Evolutionary conservation across 1,140 invertebrate genomes (phyloP), one percentile per base, ranked within the genome.

Genomic region (Reticulitermes speratus): DNA sequence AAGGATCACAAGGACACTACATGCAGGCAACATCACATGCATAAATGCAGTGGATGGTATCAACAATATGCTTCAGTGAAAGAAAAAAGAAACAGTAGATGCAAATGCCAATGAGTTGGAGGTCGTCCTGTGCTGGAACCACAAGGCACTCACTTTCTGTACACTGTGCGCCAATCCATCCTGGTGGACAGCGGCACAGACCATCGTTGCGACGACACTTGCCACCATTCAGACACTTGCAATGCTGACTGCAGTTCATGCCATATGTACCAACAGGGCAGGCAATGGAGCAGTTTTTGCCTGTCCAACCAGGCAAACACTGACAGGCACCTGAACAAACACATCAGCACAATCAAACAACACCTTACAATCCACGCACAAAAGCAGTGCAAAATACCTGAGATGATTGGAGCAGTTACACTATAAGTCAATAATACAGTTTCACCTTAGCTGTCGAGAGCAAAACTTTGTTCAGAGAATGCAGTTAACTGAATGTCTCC

Each of bases 241-340:
- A 99, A 44, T 93, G 93, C 90, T 97, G 95, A 69, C 93, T 94
- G 91, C 98, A 99, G 89, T 96, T 96, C 83, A 94, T 94, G n/a
- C 98, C 98, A 91, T 95, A 97, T 85, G 92, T 93, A n/a, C 96
- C 96, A n/a, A 92, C 89, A 52, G 94, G 93, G 91, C 98, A 99
- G 52, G 96, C 94, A 88, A 92, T 92, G 87, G 95, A 94, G 91
- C 98, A 99, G 83, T 93, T 93, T 48, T 92, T 90, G 1, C 97
- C 97, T 25, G 93, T 94, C 96, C 96, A 97, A 9, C 97, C 98
- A 52, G 96, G 96, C 87, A 94, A 90, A 90, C 98, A 99, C 87
- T 96, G 93, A 89, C 98, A 99, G 87, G 93, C 91, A 55, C 97
- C 96, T 95, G 88, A 38, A 89, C 88, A 87, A 81, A 89, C 75